Percentiles rank a stretch among this genome's conserved stretches.
Conservation (phyloP, 2,888 invertebrate genomes). For the Drosophila peninsularis region DNA sequence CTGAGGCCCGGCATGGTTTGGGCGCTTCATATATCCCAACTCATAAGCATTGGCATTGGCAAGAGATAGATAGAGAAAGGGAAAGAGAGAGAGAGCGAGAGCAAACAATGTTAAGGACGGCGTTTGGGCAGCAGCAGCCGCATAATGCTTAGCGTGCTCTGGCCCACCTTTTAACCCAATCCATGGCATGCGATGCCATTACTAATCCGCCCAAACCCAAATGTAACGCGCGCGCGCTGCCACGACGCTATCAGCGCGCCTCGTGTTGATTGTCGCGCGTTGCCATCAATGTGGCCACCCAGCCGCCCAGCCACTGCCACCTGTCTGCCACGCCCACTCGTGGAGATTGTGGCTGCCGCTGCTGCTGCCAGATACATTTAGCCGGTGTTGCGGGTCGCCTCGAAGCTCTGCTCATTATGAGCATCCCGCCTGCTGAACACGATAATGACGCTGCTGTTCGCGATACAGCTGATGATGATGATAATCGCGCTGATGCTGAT, state of each 20-base stretch:
- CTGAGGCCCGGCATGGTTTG: constrained; percentile 29
- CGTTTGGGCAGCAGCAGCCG: constrained; percentile 31
- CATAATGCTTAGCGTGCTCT: constrained; percentile 10
- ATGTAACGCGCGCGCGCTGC: constrained; percentile 44
- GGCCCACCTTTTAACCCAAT: constrained; percentile 65
- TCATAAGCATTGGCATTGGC: constrained; percentile 22
- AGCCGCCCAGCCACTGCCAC: constrained; percentile 9
- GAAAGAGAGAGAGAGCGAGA: constrained; percentile 29
- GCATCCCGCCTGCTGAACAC: constrained; percentile 46
- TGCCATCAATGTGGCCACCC: constrained; percentile 63
- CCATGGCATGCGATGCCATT: constrained; percentile 45
- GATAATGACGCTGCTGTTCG: constrained; percentile 1
- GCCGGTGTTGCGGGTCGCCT: constrained; percentile 49
- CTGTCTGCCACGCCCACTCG: constrained; percentile 12
- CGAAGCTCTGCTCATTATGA: constrained; percentile 51
- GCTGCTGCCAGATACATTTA: constrained; percentile 42
- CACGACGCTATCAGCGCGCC: constrained; percentile 63
- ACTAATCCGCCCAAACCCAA: constrained; percentile 64
- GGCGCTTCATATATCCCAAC: constrained; percentile 5
- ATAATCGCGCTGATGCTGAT: constrained; percentile 4
- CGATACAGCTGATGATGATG: constrained; percentile 8
- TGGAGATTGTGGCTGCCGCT: not conserved
- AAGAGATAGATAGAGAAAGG: constrained; percentile 21
- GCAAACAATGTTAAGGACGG: constrained; percentile 62
- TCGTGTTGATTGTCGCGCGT: constrained; percentile 75